Evolutionary conservation across 2,888 invertebrate species (phyloP), one percentile per base, ranked within the genome.

Genomic region (Cantharis flavilabris): DNA sequence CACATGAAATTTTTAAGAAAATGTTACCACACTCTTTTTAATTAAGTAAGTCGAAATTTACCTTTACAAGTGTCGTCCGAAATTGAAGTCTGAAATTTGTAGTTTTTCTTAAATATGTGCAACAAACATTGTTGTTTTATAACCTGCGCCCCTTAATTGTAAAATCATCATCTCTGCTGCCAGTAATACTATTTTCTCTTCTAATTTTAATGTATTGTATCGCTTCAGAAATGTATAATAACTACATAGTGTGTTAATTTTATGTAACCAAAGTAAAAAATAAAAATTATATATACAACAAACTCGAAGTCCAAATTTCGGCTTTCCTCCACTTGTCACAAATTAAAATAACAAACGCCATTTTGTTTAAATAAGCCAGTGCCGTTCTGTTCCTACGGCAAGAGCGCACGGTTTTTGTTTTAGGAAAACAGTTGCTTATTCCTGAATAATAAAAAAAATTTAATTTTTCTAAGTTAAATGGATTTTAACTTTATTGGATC

Each of bases 231-330:
- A 69, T 23, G 26, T 69, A 26, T 69, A 69, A 69, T 11, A 26
- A 26, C 26, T 69, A 69, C 28, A 63, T 62, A 70, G 49, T 70
- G 69, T 75, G 71, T 71, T 65, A 20, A 71, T 65, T 71, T 75
- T 70, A 75, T 75, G 71, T 75, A 75, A 62, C 75, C 75, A 75
- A 75, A 75, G 75, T 75, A 26, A 71, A 75, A 16, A 75, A 71
- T 71, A 75, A 67, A 23, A 16, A 26, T 70, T 69, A 69, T 26
- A 69, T 26, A 69, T 23, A 23, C 65, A 65, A 20, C 3, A 64
- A 64, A 64, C 20, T 13, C 13, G 0, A 9, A 5, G n/a, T 3
- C 7, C n/a, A 49, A 7, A n/a, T 9, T 65, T 18, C 18, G 18
- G 18, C 1, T 16, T 65, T 65, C 20, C 20, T 20, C 64, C 20